Conservation (phyloP, 2,797 vertebrate species). For the Anomalospiza imberbis region DNA sequence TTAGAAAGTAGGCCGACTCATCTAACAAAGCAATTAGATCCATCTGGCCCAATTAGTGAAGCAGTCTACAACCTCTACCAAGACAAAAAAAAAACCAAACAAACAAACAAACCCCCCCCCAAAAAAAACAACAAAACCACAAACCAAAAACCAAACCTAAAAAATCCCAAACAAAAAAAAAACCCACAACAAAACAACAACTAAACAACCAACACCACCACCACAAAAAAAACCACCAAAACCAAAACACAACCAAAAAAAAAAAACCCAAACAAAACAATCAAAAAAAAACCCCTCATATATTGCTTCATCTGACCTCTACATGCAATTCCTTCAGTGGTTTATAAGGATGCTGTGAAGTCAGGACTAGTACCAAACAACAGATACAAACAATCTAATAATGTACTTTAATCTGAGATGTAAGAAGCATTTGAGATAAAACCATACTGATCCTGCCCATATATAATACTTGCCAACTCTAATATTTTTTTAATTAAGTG, state of each 20-base stretch:
- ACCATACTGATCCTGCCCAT: neutral
- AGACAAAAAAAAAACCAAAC: neutral
- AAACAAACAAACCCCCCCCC: too few relatives aligned
- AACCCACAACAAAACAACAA: neutral
- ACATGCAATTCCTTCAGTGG: neutral
- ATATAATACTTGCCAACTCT: neutral
- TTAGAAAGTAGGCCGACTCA: constrained; percentile 17
- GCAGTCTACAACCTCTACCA: neutral
- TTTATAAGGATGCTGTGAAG: neutral
- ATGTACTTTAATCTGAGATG: neutral
- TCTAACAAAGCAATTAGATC: constrained; percentile 3
- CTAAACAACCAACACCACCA: neutral
- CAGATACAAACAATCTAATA: neutral
- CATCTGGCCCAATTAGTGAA: constrained; percentile 15
- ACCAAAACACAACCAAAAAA: too few relatives aligned
- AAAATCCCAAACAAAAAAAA: too few relatives aligned
- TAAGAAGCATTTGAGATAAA: neutral
- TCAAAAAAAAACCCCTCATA: fast-evolving
- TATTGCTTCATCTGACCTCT: neutral
- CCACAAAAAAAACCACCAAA: too few relatives aligned
- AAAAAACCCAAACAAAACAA: neutral
- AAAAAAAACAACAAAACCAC: fast-evolving
- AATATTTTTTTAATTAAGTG: neutral
- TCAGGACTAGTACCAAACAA: neutral
- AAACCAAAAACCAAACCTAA: neutral